phyloP scores from a whole-genome alignment of 2,888 invertebrate genomes.

The Deroplatys truncata region DNA sequence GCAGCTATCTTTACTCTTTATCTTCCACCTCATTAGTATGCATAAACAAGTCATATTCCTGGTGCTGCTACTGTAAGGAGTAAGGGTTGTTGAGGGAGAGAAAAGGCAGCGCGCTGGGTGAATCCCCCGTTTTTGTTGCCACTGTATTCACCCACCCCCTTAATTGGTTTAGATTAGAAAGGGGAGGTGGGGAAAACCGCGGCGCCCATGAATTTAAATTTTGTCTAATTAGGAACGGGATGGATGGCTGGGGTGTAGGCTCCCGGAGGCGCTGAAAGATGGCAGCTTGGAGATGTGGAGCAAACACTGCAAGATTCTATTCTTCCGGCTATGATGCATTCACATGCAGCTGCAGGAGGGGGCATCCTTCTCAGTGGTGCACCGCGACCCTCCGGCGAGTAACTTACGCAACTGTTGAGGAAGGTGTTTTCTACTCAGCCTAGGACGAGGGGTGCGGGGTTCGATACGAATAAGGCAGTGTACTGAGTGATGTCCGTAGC shows the following conservation, averaged over 20 bases:
- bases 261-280: background rate
- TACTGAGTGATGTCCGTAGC: too few relatives aligned
- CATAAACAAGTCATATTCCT: constrained; percentile 29
- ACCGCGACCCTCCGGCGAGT: too few relatives aligned
- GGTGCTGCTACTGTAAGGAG: constrained; percentile 11
- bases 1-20: constrained; percentile 15
- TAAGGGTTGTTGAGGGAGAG: background rate
- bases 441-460: too few relatives aligned
- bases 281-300: background rate
- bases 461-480: too few relatives aligned
- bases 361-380: too few relatives aligned
- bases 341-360: background rate
- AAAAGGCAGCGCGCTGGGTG: background rate
- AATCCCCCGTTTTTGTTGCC: constrained; percentile 16
- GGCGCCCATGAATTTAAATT: constrained; percentile 31
- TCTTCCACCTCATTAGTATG: constrained; percentile 26
- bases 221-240: constrained; percentile 30
- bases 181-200: constrained; percentile 26
- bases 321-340: background rate
- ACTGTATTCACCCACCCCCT: constrained; percentile 19
- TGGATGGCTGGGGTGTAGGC: background rate
- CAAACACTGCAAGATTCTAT: background rate
- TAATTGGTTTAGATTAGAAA: constrained; percentile 28
- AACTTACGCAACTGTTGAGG: too few relatives aligned
- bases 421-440: too few relatives aligned